Percentiles rank a stretch among this genome's conserved stretches.
Conservation (phyloP, 2,888 invertebrate genomes). For the Cheilosia impressa region DNA sequence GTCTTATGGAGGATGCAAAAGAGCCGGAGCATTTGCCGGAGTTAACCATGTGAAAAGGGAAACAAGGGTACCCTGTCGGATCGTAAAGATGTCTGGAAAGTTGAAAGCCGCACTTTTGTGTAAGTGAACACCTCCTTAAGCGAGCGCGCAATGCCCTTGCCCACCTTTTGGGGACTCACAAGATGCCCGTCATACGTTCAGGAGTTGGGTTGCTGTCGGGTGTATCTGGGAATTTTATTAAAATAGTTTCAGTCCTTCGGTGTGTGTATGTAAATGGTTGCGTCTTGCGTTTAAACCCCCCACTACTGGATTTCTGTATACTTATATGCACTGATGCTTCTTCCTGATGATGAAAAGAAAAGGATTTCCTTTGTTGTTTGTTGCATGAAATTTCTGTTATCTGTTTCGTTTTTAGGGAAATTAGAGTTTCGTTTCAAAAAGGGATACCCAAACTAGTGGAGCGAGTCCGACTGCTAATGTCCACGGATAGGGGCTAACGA, state of each 20-base stretch:
- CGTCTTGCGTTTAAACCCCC: conserved; percentile 57
- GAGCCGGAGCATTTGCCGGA: conserved; percentile 37
- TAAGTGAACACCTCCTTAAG: conserved; percentile 73
- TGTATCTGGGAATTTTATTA: conserved; percentile 44
- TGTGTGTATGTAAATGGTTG: conserved; percentile 23
- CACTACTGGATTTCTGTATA: conserved; percentile 48
- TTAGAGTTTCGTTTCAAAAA: conserved; percentile 29
- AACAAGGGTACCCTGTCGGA: conserved; percentile 75
- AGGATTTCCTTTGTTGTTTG: conserved; percentile 65
- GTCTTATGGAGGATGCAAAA: conserved; percentile 15
- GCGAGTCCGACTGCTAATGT: conserved; percentile 12
- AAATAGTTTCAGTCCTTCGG: conserved; percentile 53
- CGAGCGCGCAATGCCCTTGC: conserved; percentile 37
- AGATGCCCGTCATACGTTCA: conserved; percentile 6
- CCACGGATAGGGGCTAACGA: conserved; percentile 44
- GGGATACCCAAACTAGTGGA: conserved; percentile 31
- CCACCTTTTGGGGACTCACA: conserved; percentile 37
- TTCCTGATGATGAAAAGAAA: conserved; percentile 2
- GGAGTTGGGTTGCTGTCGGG: background rate
- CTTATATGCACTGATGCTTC: too few relatives aligned
- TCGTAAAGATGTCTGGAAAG: conserved; percentile 79
- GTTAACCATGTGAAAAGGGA: conserved; percentile 70
- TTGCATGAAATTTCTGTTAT: conserved; percentile 46
- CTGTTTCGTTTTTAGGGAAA: conserved; percentile 21
- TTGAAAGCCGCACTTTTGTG: conserved; percentile 76